Evolutionary conservation across 2,888 invertebrate species (phyloP).

Genomic region (Netelia virgata): DNA sequence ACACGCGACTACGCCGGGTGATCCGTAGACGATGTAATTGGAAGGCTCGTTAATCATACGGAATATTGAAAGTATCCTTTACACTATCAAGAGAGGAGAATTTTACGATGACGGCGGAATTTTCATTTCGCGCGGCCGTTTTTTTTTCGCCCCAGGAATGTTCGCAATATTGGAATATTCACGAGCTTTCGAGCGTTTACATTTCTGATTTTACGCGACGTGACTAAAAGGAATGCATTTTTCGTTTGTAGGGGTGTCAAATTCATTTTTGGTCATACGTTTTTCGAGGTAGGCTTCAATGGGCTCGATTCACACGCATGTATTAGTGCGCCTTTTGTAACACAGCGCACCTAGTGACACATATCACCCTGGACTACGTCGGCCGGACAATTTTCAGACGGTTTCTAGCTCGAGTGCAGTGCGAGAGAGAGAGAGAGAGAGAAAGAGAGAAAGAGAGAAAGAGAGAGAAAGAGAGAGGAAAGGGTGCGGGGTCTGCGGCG

Average conservation of each 20-base stretch:
- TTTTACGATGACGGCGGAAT: background rate
- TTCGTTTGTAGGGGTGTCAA: background rate
- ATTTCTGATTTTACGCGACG: background rate
- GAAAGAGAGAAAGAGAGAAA: too few relatives aligned
- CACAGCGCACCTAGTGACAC: too few relatives aligned
- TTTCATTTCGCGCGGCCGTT: background rate
- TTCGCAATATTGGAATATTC: background rate
- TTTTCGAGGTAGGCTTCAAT: background rate
- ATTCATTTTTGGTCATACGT: background rate
- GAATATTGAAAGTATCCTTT: slow-evolving; percentile 16
- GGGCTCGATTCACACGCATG: background rate
- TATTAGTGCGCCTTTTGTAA: background rate
- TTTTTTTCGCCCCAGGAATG: background rate
- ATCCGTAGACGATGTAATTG: background rate
- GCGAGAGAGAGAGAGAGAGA: too few relatives aligned
- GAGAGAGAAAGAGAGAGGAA: background rate
- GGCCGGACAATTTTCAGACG: background rate
- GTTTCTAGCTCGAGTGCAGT: background rate
- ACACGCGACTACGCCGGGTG: slow-evolving; percentile 5
- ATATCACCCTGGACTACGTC: too few relatives aligned
- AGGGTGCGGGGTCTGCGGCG: background rate
- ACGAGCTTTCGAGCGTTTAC: background rate
- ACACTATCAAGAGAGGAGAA: background rate
- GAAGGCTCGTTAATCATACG: slow-evolving; percentile 1
- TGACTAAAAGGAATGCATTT: background rate